Evolutionary conservation across 2,113 vertebrate genomes (phyloP), one percentile per base, ranked within the genome.

Genomic region (Centropus bengalensis): DNA sequence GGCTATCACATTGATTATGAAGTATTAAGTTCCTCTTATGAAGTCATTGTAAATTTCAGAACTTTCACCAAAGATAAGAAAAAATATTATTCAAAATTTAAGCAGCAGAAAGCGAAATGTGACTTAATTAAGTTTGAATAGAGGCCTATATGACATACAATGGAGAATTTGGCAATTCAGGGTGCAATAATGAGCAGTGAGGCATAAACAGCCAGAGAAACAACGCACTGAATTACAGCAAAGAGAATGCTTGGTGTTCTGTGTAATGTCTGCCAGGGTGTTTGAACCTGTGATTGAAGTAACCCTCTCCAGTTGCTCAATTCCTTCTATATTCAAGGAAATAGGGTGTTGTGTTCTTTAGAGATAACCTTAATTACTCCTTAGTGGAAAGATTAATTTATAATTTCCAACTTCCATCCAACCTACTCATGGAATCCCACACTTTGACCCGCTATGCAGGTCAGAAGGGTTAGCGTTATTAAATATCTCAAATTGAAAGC

Each of bases 181-280:
- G 4, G 14, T 55, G 5, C 63, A 42, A 58, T 33, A 74, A 81
- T 10, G 15, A 86, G 15, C 27, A 49, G 27, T 33, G 74, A 84
- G 17, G 12, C 27, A 40, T 56, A 40, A 75, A 30, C 7, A 67
- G 7, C 21, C 14, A 45, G 12, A 55, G 52, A 62, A 87, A 69
- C 14, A 6, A n/a, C 18, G 45, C 5, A 24, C 0, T 0, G 12
- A 1, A 1, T 26, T 75, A 42, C 22, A 75, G 32, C 18, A 38
- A 21, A 38, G 6, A 11, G 15, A 64, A 30, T 32, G 8, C 6
- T 38, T 3, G 4, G 24, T 27, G 24, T 69, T 10, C 14, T 73
- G 30, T 32, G 13, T 84, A 27, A 8, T 26, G 45, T 4, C 36
- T 63, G 19, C 23, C 15, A 68, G 19, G 30, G 42, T 0, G 3